phyloP scores from a whole-genome alignment of 2,113 vertebrate genomes.

The Ameiurus melas region DNA sequence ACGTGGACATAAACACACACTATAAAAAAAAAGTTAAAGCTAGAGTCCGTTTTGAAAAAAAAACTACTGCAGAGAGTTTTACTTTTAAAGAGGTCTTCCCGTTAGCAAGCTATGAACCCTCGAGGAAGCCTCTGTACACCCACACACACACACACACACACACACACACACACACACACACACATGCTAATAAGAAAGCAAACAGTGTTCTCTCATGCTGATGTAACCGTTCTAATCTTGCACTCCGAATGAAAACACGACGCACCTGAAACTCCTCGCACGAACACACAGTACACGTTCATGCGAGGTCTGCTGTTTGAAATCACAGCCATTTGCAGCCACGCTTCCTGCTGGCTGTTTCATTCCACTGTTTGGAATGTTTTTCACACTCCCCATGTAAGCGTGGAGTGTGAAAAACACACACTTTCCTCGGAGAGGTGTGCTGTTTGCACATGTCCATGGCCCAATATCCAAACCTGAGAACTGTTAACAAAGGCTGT shows the following conservation, averaged over 20 bases:
- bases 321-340: slow-evolving; percentile 50
- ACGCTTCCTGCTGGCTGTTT: slow-evolving; percentile 55
- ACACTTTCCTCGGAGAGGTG: slow-evolving; percentile 34
- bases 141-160: neutral
- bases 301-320: slow-evolving; percentile 46
- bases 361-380: slow-evolving; percentile 50
- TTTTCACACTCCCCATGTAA: slow-evolving; percentile 33
- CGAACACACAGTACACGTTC: neutral
- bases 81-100: neutral
- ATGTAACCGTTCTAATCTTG: neutral
- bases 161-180: neutral
- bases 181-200: neutral
- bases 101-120: neutral
- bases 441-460: slow-evolving; percentile 36
- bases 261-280: slow-evolving; percentile 51
- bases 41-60: neutral
- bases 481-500: neutral
- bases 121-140: neutral
- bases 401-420: slow-evolving; percentile 52
- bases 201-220: neutral
- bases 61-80: neutral
- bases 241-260: neutral
- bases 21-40: neutral
- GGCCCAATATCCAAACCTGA: neutral
- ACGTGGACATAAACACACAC: neutral